Evolutionary conservation across 2,797 vertebrate species (phyloP), one percentile per base, ranked within the genome.

Genomic region (Enoplosus armatus): DNA sequence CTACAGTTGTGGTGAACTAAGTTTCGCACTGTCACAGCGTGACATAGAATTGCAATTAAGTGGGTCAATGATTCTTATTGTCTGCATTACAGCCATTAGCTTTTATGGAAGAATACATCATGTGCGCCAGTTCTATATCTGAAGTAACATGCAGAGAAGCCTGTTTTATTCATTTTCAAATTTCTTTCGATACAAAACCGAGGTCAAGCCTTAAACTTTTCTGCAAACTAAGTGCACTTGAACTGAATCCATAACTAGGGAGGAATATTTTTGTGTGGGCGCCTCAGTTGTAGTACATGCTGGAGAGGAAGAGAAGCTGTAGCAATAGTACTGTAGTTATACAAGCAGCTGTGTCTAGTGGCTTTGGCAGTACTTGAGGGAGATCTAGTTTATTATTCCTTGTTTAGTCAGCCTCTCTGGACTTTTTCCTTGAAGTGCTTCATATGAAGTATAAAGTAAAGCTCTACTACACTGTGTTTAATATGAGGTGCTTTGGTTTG

Each of bases 361-460:
- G 80, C 83, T 88, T 61, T 60, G 55, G 71, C 81, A 78, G 74
- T 62, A 79, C 92, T 87, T 86, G 71, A 83, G 88, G 81, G 81
- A 85, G 80, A 86, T 75, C 58, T 87, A 85, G 70, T 91, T 92
- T 92, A 90, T 86, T 91, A 93, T 92, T 93, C 92, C 89, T 90
- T 90, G 87, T 94, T 92, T 89, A 87, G 90, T 90, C 74, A 75
- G 84, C 80, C 90, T 93, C 89, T 63, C 72, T 73, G 81, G 84
- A 89, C 77, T 83, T 66, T 82, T 85, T 85, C 71, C 84, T 90
- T 85, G 73, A 83, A 90, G 85, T 82, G 72, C 70, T 75, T 88
- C 76, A 72, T 71, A 73, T 82, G 80, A 88, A 92, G 84, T 85
- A 73, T 80, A 89, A 84, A 90, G 79, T 75, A 86, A 87, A 87